Conservation (phyloP, 2,888 invertebrate genomes). For the Tenthredo amoena region DNA sequence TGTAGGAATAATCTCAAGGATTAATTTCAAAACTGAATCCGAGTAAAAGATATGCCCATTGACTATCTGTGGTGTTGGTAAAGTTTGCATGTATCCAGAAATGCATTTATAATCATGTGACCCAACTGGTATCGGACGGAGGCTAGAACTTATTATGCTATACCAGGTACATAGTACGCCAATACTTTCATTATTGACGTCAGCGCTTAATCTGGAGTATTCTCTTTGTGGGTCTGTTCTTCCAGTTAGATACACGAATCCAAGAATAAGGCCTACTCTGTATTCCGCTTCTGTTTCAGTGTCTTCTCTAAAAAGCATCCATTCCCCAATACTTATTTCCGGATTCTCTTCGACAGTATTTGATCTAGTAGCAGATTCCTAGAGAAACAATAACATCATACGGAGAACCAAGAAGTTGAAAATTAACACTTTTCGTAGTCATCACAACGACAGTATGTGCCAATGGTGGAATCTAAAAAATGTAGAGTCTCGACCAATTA, state of each 20-base stretch:
- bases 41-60: conserved; percentile 3
- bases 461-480: not conserved
- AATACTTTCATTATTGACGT: conserved; percentile 19
- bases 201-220: conserved; percentile 34
- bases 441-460: conserved; percentile 2
- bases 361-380: conserved; percentile 1
- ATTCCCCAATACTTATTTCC: conserved; percentile 22
- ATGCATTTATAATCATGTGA: conserved; percentile 34
- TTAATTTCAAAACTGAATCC: not conserved
- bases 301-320: conserved; percentile 23
- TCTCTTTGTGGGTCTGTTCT: conserved; percentile 20
- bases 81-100: conserved; percentile 24
- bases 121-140: conserved; percentile 11
- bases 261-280: conserved; percentile 31
- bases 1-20: conserved; percentile 14
- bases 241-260: conserved; percentile 30
- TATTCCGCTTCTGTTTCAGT: conserved; percentile 6
- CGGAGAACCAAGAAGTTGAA: not conserved
- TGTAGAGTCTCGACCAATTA: not conserved
- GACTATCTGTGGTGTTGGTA: conserved; percentile 33
- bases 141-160: conserved; percentile 11
- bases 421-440: not conserved
- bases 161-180: conserved; percentile 36
- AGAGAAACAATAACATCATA: conserved; percentile 21
- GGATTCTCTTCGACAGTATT: conserved; percentile 9